These are phyloP conservation scores for Protonibea diacanthus DNA, from an alignment of 2,797 vertebrate species.

Conservation along the genomic window DNA sequence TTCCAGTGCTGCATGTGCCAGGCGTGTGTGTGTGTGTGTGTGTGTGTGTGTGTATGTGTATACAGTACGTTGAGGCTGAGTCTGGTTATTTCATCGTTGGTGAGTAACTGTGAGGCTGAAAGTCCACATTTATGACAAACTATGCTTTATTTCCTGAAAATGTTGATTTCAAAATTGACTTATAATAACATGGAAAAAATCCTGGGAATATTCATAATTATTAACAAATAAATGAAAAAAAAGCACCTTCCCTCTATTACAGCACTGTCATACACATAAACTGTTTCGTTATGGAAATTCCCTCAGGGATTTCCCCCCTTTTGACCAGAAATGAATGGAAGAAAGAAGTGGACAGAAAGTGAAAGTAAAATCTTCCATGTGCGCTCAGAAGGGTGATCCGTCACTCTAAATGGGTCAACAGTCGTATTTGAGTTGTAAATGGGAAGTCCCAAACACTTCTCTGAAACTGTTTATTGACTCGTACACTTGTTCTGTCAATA, in stretches of 20 bases:
- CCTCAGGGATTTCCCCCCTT: slow-evolving; percentile 54
- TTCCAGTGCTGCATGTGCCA: slow-evolving; percentile 74
- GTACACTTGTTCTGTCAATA: neutral
- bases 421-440: slow-evolving; percentile 23
- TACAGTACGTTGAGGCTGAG: slow-evolving; percentile 34
- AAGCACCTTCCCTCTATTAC: neutral
- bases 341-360: slow-evolving; percentile 53
- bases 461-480: neutral
- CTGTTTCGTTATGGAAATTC: slow-evolving; percentile 30
- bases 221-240: slow-evolving; percentile 2
- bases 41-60: slow-evolving; percentile 37
- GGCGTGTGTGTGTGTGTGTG: slow-evolving; percentile 51
- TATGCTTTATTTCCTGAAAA: slow-evolving; percentile 20
- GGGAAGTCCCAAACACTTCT: slow-evolving; percentile 59
- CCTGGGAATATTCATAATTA: neutral
- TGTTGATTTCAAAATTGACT: slow-evolving; percentile 9
- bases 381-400: neutral
- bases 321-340: slow-evolving; percentile 18
- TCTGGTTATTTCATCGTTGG: slow-evolving; percentile 18
- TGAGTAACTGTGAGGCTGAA: slow-evolving; percentile 25
- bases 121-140: slow-evolving; percentile 34
- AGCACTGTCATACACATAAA: neutral
- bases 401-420: neutral
- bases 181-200: neutral
- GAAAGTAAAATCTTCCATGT: slow-evolving; percentile 62